Evolutionary conservation across 1,140 invertebrate species (phyloP).

Genomic region (Calliphora vicina): DNA sequence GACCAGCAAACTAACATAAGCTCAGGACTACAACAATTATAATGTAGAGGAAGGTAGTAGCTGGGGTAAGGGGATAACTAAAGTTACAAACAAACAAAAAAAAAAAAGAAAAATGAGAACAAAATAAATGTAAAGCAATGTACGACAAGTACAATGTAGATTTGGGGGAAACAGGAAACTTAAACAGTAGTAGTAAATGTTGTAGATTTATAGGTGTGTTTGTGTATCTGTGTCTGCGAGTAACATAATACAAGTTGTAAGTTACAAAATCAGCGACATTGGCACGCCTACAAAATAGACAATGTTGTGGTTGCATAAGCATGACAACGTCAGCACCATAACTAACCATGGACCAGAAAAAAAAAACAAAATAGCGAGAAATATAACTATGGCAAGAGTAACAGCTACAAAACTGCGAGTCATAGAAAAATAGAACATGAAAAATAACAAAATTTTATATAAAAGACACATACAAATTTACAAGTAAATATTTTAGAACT

Average conservation of each 20-base stretch:
- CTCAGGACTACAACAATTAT: not conserved
- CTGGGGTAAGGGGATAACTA: not conserved
- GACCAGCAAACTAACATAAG: not conserved
- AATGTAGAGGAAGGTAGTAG: not conserved
- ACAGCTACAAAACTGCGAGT: not conserved
- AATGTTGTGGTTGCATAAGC: constrained; percentile 53
- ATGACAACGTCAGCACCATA: constrained; percentile 34
- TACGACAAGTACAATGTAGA: not conserved
- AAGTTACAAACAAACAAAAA: no score
- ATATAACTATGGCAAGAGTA: not conserved
- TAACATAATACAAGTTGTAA: constrained; percentile 24
- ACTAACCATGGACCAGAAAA: not conserved
- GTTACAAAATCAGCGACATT: constrained; percentile 60
- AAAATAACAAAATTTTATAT: constrained; percentile 10
- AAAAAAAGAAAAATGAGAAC: not conserved
- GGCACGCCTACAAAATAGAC: constrained; percentile 61
- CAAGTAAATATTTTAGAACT: not conserved
- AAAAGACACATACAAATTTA: not conserved
- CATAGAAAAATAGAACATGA: constrained; percentile 3
- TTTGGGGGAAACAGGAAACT: constrained; percentile 23
- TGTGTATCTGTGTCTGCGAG: not conserved
- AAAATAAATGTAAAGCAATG: constrained; percentile 6
- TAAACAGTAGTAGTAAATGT: not conserved
- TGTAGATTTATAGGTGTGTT: not conserved
- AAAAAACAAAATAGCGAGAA: not conserved